Conservation (phyloP, 2,797 vertebrate species). For the Taeniopygia guttata region DNA sequence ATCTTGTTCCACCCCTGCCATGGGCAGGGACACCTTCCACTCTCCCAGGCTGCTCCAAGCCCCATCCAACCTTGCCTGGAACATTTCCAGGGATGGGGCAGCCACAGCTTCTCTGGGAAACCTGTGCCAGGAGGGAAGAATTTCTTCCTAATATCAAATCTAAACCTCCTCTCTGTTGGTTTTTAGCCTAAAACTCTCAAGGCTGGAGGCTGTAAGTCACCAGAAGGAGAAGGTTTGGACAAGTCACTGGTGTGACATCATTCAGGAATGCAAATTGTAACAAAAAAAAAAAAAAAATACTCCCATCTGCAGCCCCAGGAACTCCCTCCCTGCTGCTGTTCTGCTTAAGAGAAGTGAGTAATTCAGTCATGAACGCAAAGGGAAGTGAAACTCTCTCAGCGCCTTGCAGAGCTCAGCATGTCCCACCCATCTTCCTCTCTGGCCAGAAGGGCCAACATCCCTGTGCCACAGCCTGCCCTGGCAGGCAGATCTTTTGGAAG, state of each 20-base stretch:
- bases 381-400: conserved; percentile 53
- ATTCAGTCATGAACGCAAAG: neutral
- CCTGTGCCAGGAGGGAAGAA: neutral
- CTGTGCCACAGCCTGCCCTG: neutral
- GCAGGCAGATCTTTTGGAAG: neutral
- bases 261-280: neutral
- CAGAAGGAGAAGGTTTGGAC: neutral
- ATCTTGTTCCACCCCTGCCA: fast-evolving
- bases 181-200: neutral
- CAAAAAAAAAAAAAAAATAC: neutral
- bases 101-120: neutral
- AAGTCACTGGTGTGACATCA: neutral
- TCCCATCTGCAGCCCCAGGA: neutral
- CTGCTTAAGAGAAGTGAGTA: conserved; percentile 43
- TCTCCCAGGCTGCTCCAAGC: fast-evolving
- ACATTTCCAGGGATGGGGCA: neutral
- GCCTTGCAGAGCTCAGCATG: neutral
- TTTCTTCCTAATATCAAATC: neutral
- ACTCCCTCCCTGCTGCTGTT: neutral
- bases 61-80: fast-evolving
- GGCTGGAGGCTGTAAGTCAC: neutral
- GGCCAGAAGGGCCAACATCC: neutral
- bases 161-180: neutral
- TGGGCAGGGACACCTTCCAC: neutral
- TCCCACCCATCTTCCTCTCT: neutral